Evolutionary conservation across 37 sponge, comb jelly and placozoan species (phyloP), one percentile per base, ranked within the genome.

Genomic region (Theonella swinhoei): DNA sequence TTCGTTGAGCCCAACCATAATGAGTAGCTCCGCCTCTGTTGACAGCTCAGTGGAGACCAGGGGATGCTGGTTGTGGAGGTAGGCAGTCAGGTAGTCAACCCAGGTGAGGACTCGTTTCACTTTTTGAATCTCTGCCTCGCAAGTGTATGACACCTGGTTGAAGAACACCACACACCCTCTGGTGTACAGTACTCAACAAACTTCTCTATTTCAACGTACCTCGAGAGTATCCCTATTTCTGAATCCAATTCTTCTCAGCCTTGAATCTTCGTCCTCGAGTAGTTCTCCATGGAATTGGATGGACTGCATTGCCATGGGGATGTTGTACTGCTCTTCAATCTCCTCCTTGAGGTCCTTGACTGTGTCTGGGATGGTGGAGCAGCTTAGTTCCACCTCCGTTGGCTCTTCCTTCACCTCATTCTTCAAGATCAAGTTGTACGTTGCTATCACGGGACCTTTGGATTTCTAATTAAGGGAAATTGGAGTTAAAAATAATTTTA

Each of bases 61-160:
- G 32, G 71, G 72, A 35, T 81, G 72, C 8, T 25, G 62, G 30
- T 20, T 26, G 9, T 71, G 41, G n/a, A 33, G 33, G 20, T 71
- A 81, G 33, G 14, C 24, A 8, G 26, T 2, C 37, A 81, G 2
- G 20, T 47, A 81, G 4, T 33, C 40, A 19, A 61, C 68, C 71
- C 72, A 81, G 47, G 25, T 62, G 60, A 81, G 7, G 3, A 31
- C 82, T 31, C 68, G 39, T 23, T 34, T 4, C 1, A 61, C 31
- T 4, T 71, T 35, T 34, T 81, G 60, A 3, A 81, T 7, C 38
- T 81, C 62, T 8, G 70, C 72, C 62, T 81, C 82, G 39, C 38
- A 81, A 2, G 30, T 26, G 40, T 81, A 81, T 34, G 71, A 68
- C 63, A 81, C n/a, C 82, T 81, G 67, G 72, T 30, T 22, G 37